Percentiles rank a stretch among this genome's conserved stretches.
These are phyloP conservation scores for Onychomys torridus DNA, from an alignment of 2,797 vertebrate species.

Conservation along the genomic window DNA sequence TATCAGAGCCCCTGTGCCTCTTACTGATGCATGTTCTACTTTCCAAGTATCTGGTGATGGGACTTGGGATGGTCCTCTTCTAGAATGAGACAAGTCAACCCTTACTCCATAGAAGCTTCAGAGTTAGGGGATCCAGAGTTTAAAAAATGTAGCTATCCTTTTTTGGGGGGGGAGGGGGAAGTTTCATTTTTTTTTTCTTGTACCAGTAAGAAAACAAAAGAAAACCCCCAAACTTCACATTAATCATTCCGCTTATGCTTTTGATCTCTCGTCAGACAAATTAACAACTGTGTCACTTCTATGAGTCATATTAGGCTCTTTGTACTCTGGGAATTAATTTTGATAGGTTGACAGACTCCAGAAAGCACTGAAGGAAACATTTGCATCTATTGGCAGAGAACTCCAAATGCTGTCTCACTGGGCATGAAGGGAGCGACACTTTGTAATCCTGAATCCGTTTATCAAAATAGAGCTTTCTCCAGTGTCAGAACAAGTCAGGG, in stretches of 20 bases:
- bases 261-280: constrained; percentile 73
- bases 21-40: rapidly evolving
- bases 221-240: constrained; percentile 3
- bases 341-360: constrained; percentile 79
- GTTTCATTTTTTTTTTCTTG: constrained; percentile 57
- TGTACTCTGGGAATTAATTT: constrained; percentile 76
- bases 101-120: constrained; percentile 40
- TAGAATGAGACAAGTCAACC: not conserved
- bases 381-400: constrained; percentile 68
- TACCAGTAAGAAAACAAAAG: constrained; percentile 74
- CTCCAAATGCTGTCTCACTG: constrained; percentile 76
- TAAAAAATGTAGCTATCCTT: constrained; percentile 61
- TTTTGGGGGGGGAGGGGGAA: too few relatives aligned
- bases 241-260: constrained; percentile 46
- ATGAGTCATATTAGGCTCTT: constrained; percentile 71
- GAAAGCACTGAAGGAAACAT: constrained; percentile 77
- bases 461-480: constrained; percentile 78
- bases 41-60: not conserved
- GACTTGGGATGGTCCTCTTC: not conserved
- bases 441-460: constrained; percentile 77
- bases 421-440: constrained; percentile 59
- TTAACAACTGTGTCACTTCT: constrained; percentile 58
- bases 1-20: not conserved
- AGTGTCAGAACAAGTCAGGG: constrained; percentile 72
- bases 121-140: constrained; percentile 63